Conservation (phyloP, 2,888 invertebrate species). For the Drosophila nr. fundita region DNA sequence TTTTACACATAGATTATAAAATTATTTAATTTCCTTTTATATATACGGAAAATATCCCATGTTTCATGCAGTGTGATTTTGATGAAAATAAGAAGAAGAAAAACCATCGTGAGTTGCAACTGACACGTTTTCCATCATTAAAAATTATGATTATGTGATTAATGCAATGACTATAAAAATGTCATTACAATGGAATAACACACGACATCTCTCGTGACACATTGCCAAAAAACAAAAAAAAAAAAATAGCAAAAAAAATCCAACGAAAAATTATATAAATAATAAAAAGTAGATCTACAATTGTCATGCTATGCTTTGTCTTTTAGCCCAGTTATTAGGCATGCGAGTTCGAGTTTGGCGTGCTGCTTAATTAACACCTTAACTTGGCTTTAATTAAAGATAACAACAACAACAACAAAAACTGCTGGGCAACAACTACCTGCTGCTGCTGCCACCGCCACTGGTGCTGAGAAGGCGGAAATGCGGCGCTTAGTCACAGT, state of each 20-base stretch:
- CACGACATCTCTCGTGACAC: slow-evolving; percentile 53
- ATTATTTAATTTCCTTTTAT: neutral
- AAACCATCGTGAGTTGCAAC: slow-evolving; percentile 41
- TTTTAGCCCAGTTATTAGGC: slow-evolving; percentile 71
- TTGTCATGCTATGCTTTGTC: slow-evolving; percentile 10
- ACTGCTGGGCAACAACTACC: neutral
- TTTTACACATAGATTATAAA: slow-evolving; percentile 19
- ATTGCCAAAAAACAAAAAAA: slow-evolving; percentile 38
- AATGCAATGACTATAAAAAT: slow-evolving; percentile 63
- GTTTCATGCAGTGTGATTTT: slow-evolving; percentile 39
- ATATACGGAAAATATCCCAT: slow-evolving; percentile 8
- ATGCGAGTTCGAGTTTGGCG: slow-evolving; percentile 32
- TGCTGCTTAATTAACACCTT: slow-evolving; percentile 67
- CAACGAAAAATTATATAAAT: slow-evolving; percentile 5
- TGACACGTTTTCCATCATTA: slow-evolving; percentile 74
- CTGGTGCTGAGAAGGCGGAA: slow-evolving; percentile 64
- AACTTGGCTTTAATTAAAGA: slow-evolving; percentile 57
- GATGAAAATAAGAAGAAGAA: neutral
- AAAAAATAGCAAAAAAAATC: neutral
- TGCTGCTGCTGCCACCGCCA: slow-evolving; percentile 14
- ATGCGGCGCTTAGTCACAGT: slow-evolving; percentile 69
- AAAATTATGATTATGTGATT: slow-evolving; percentile 68
- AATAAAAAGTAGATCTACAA: slow-evolving; percentile 5
- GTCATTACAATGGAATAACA: slow-evolving; percentile 59
- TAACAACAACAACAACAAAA: slow-evolving; percentile 3